Evolutionary conservation across 2,113 vertebrate genomes (phyloP).

Genomic region (Notechis scutatus): DNA sequence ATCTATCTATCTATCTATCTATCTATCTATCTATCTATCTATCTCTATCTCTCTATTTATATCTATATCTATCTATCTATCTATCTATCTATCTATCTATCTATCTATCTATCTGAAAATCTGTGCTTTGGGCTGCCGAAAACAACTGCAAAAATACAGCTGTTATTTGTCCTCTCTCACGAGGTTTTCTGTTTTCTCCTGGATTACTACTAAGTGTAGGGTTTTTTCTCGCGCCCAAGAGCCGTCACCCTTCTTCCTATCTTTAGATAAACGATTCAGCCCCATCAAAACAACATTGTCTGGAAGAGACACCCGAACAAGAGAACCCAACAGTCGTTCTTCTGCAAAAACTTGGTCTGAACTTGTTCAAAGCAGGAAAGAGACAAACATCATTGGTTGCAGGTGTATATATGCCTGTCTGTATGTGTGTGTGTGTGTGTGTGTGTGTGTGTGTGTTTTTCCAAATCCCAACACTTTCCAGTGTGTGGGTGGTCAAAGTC

Average conservation of each 20-base stretch:
- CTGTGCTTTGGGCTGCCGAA: no score
- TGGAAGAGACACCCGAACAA: background rate
- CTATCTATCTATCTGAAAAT: no score
- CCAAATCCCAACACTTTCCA: background rate
- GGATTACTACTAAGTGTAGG: background rate
- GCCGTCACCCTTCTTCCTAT: background rate
- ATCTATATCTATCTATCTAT: no score
- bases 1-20: no score
- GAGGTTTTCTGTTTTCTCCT: background rate
- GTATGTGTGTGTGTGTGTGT: background rate
- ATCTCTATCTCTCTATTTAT: no score
- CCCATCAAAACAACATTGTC: slow-evolving; percentile 25
- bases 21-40: no score
- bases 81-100: no score
- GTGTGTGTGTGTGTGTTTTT: background rate
- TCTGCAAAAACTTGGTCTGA: slow-evolving; percentile 10
- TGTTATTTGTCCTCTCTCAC: background rate
- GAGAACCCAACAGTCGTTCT: background rate
- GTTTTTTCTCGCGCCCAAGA: background rate
- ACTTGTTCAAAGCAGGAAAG: background rate
- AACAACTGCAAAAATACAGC: background rate
- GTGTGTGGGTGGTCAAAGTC: slow-evolving; percentile 37
- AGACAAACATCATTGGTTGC: slow-evolving; percentile 12
- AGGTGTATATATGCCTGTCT: background rate
- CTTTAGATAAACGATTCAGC: slow-evolving; percentile 28